Evolutionary conservation across 2,888 invertebrate species (phyloP), one percentile per base, ranked within the genome.

Genomic region (Drosophila siamana): DNA sequence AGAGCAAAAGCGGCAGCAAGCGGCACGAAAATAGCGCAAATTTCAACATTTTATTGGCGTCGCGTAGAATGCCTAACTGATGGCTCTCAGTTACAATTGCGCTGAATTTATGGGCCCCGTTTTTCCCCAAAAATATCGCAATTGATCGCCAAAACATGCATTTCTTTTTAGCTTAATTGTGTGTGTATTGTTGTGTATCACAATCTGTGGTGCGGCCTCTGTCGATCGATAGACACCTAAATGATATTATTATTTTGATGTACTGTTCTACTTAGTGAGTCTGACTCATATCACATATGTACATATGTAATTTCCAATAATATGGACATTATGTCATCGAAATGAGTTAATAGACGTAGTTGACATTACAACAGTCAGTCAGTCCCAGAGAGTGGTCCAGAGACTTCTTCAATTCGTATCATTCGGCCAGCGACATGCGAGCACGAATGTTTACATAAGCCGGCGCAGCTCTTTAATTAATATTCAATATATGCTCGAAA

Each of bases 91-190:
- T 57, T 11, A 16, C n/a, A 44, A 40, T 16, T 54, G 59, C 62
- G 22, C 61, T 62, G 65, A 52, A 62, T 81, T 82, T 81, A 81
- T 81, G 72, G 62, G 48, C 57, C 26, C 9, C 33, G 59, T 51
- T 70, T 51, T 36, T 7, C 11, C n/a, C 43, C 26, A 4, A 51
- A n/a, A 66, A 47, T 33, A 44, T 51, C 51, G 9, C 11, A 55
- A 26, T 5, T 11, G 19, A 19, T 26, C n/a, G 36, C n/a, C 0
- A 40, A 13, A 38, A 83, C 83, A 83, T 43, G 79, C 47, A 72
- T 74, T 86, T 84, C 77, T 69, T 86, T 83, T 83, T 86, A 86
- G 71, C 30, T 61, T 80, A 84, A 83, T 83, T 83, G 60, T 66
- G 65, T 83, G 60, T 66, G 65, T 69, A 56, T 57, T 63, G 26